phyloP scores from a whole-genome alignment of 37 sponge, comb jelly and placozoan genomes.

The Chondrilla cf. caribensis region DNA sequence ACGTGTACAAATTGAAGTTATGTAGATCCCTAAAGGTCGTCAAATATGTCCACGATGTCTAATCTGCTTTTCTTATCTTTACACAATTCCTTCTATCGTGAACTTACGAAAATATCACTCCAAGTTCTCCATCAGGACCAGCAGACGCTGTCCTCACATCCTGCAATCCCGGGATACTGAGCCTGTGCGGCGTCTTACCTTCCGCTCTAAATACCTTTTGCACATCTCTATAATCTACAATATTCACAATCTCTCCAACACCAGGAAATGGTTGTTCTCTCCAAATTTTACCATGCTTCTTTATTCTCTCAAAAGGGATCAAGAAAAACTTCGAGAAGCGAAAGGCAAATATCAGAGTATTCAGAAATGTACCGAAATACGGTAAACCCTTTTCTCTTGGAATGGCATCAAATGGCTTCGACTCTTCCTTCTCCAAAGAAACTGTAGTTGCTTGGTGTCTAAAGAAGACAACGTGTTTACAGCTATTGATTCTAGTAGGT shows the following conservation, averaged over 20 bases:
- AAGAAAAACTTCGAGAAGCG: not conserved
- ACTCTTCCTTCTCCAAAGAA: no score
- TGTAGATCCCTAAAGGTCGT: no score
- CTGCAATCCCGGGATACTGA: not conserved
- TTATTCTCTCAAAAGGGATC: conserved; percentile 1
- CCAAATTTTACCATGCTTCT: conserved; percentile 39
- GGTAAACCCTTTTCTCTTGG: conserved; percentile 35
- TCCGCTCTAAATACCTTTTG: conserved; percentile 47
- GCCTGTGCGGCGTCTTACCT: conserved; percentile 28
- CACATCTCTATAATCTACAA: conserved; percentile 34
- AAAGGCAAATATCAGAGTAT: not conserved
- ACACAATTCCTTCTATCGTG: no score
- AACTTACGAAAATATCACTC: conserved; percentile 6
- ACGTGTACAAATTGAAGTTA: no score
- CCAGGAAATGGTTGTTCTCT: conserved; percentile 23
- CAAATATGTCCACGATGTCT: no score
- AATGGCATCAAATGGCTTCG: conserved; percentile 27
- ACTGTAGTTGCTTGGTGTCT: no score
- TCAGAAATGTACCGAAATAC: conserved; percentile 25
- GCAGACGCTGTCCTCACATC: not conserved
- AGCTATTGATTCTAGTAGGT: no score
- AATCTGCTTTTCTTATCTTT: no score
- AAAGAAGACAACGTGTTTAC: no score
- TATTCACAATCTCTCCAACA: conserved; percentile 9
- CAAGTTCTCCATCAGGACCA: not conserved